phyloP scores from a whole-genome alignment of 2,888 invertebrate species.

The Drosophila mayaguana region DNA sequence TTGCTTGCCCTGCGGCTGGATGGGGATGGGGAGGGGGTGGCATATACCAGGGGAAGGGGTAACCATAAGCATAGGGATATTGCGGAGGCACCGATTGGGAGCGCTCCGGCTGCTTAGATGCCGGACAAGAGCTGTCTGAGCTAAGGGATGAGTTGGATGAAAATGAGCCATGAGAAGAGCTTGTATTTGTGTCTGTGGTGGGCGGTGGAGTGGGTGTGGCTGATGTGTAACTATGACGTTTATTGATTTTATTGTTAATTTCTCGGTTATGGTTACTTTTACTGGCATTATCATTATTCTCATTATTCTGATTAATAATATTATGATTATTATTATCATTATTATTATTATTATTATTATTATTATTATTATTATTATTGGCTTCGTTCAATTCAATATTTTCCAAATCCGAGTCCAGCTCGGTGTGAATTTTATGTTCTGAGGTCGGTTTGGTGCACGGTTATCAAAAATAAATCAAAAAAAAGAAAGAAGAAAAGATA shows the following conservation, averaged over 20 bases:
- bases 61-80: conserved; percentile 81
- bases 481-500: conserved; percentile 78
- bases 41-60: conserved; percentile 82
- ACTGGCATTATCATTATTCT: conserved; percentile 58
- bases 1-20: conserved; percentile 22
- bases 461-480: conserved; percentile 77
- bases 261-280: conserved; percentile 58
- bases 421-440: conserved; percentile 83
- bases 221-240: conserved; percentile 70
- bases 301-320: conserved; percentile 53
- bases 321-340: conserved; percentile 56
- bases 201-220: conserved; percentile 47
- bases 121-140: conserved; percentile 69
- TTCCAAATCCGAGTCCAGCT: conserved; percentile 84
- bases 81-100: conserved; percentile 73
- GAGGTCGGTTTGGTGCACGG: conserved; percentile 78
- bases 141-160: conserved; percentile 77
- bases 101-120: conserved; percentile 58
- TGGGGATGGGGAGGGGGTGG: conserved; percentile 64
- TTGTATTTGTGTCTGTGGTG: conserved; percentile 34
- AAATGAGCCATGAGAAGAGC: conserved; percentile 46
- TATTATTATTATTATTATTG: conserved; percentile 42
- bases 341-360: conserved; percentile 46
- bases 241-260: conserved; percentile 75
- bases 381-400: conserved; percentile 83